Evolutionary conservation across 2,888 invertebrate species (phyloP), one percentile per base, ranked within the genome.

Genomic region (Morpho deidamia): DNA sequence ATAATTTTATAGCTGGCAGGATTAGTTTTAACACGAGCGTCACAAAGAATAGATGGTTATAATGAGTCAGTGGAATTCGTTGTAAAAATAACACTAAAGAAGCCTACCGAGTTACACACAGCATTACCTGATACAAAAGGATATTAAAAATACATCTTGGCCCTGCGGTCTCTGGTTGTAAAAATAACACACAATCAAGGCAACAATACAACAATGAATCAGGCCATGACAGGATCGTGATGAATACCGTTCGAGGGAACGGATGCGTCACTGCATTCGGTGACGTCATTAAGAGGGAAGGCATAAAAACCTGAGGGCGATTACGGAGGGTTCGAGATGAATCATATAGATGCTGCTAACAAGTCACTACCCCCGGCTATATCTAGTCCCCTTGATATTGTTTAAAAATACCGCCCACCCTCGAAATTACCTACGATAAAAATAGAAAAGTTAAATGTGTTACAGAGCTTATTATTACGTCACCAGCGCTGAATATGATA

Each of bases 321-420:
- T 72, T 73, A 74, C 70, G 55, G 75, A 83, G 86, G 86, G 87
- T 79, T 76, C 69, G 76, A 80, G 85, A 84, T 89, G 87, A 89
- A 84, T 89, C 88, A 88, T 23, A 23, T 83, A 78, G 78, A 79
- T 78, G 77, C 76, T 74, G 48, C 72, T 74, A 72, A 74, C 76
- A 75, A 83, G 82, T 83, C 83, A 79, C 71, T 78, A 80, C 79
- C 83, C 81, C 72, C 76, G 53, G 55, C 78, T 84, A 83, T 80
- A 81, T 79, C 74, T 81, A 76, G 64, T 61, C 68, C 68, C 77
- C 76, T 78, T 69, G 54, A 51, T 55, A 58, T 43, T 46, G 53
- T 48, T 56, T 46, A 46, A 58, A 62, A 58, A 62, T 60, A 62
- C 43, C 52, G 44, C 53, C 50, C 53, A 58, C 58, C 57, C 58